phyloP scores from a whole-genome alignment of 2,113 vertebrate species.

The Panthera tigris region DNA sequence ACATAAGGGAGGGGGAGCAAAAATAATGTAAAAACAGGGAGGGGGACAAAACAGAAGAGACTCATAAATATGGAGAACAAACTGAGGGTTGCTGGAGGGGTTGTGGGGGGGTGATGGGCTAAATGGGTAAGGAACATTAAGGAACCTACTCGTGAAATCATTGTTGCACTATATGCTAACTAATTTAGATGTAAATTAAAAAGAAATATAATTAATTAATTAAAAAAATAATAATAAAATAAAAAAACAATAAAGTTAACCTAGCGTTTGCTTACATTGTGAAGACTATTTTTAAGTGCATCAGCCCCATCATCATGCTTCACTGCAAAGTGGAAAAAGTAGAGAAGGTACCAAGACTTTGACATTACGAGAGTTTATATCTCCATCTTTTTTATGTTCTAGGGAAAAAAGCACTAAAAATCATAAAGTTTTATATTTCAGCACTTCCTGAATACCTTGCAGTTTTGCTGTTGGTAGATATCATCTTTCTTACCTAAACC shows the following conservation, averaged over 20 bases:
- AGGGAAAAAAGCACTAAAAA: background rate
- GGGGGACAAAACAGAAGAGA: too few species aligned
- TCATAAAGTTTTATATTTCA: background rate
- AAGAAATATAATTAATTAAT: too few species aligned
- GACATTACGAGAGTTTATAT: background rate
- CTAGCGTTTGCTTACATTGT: background rate
- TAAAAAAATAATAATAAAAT: too few species aligned
- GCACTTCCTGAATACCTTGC: background rate
- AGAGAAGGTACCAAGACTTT: background rate
- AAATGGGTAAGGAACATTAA: too few species aligned
- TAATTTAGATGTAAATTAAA: too few species aligned
- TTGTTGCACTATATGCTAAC: too few species aligned
- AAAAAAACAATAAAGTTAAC: background rate
- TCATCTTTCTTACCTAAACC: conserved; percentile 81
- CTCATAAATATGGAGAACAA: too few species aligned
- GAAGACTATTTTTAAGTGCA: background rate
- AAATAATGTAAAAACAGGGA: too few species aligned
- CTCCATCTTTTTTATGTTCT: background rate
- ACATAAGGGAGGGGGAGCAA: too few species aligned
- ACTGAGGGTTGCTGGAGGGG: too few species aligned
- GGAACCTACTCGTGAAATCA: too few species aligned
- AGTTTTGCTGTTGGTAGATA: background rate
- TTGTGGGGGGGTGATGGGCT: too few species aligned
- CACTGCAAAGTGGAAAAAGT: background rate
- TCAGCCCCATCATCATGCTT: background rate